These are phyloP conservation scores for Thelaira solivaga DNA, from an alignment of 2,888 invertebrate genomes.

Conservation along the genomic window DNA sequence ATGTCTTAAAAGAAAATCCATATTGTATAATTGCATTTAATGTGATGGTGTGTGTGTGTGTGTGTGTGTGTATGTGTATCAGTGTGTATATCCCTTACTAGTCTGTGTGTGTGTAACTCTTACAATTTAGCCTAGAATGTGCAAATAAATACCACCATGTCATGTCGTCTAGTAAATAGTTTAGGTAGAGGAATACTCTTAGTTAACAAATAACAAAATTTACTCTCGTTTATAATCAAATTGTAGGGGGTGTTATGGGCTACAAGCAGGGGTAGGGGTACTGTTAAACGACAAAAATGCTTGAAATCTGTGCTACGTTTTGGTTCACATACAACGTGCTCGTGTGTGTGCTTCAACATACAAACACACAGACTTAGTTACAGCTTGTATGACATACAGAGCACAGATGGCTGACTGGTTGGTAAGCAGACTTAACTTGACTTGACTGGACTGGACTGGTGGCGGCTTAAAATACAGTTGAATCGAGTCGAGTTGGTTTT, in stretches of 20 bases:
- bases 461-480: neutral
- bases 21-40: conserved; percentile 3
- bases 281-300: neutral
- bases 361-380: too few relatives aligned
- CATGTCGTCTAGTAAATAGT: neutral
- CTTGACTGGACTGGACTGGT: too few relatives aligned
- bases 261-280: neutral
- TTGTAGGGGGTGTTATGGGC: neutral
- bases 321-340: neutral
- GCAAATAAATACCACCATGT: too few relatives aligned
- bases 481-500: neutral
- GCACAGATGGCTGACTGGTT: conserved; percentile 10
- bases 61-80: too few relatives aligned
- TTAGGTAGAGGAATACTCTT: neutral
- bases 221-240: neutral
- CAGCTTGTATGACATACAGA: neutral
- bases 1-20: neutral
- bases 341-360: too few relatives aligned
- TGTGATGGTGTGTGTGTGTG: neutral
- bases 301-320: neutral
- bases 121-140: neutral
- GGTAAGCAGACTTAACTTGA: too few relatives aligned
- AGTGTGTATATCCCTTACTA: neutral
- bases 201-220: too few relatives aligned
- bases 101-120: neutral